Evolutionary conservation across 2,888 invertebrate species (phyloP).

Genomic region (Ypsolopha scabrella): DNA sequence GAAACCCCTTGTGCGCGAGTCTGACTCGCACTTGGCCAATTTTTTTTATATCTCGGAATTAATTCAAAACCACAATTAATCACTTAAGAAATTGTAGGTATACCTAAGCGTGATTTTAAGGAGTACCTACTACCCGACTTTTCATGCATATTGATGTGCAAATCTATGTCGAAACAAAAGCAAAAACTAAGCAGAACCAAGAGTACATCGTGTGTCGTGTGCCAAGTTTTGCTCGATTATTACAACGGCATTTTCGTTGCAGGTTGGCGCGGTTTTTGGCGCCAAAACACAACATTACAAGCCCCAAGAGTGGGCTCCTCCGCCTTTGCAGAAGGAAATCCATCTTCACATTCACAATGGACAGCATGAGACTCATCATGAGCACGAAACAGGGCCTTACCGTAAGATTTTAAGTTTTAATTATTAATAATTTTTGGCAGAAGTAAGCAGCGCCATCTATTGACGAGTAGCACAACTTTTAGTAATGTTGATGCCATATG

Average conservation of each 20-base stretch:
- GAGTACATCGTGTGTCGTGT: too few species aligned
- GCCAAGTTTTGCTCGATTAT: neutral
- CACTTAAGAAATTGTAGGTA: too few species aligned
- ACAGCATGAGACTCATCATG: constrained; percentile 23
- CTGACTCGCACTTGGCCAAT: too few species aligned
- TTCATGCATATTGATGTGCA: too few species aligned
- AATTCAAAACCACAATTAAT: too few species aligned
- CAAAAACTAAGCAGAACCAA: too few species aligned
- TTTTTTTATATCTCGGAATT: too few species aligned
- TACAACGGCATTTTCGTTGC: constrained; percentile 12
- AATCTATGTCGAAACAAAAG: too few species aligned
- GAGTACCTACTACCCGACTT: too few species aligned
- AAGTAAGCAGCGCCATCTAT: constrained; percentile 12
- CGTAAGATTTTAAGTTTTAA: too few species aligned
- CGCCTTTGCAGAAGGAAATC: constrained; percentile 41
- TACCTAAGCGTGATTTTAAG: too few species aligned
- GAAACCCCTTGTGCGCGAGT: too few species aligned
- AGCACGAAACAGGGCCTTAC: constrained; percentile 19
- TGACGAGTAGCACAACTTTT: constrained; percentile 7
- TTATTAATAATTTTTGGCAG: neutral
- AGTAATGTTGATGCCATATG: neutral
- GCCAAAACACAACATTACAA: constrained; percentile 25
- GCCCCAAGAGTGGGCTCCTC: constrained; percentile 9
- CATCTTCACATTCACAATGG: constrained; percentile 59
- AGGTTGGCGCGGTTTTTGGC: constrained; percentile 47